These are phyloP conservation scores for Anguilla marmorata DNA, from an alignment of 2,797 vertebrate species.

Conservation along the genomic window DNA sequence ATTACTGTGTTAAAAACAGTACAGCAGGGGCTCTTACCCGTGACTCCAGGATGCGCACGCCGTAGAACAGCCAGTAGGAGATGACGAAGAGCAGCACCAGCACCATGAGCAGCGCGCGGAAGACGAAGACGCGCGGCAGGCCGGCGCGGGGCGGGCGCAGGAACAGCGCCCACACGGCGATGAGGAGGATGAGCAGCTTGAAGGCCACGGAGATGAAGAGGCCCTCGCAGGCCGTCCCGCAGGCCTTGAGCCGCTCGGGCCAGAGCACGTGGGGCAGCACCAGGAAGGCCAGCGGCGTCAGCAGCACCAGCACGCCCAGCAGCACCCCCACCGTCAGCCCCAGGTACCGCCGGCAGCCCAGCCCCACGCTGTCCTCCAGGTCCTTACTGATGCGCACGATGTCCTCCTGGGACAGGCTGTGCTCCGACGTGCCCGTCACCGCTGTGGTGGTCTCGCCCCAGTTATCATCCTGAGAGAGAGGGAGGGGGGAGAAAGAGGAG, in stretches of 20 bases:
- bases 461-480: slow-evolving; percentile 85
- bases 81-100: slow-evolving; percentile 90
- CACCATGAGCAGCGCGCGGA: slow-evolving; percentile 85
- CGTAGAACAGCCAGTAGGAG: slow-evolving; percentile 98
- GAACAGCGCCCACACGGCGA: slow-evolving; percentile 95
- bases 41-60: slow-evolving; percentile 89
- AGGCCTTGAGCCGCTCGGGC: slow-evolving; percentile 84
- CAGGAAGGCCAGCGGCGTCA: slow-evolving; percentile 90
- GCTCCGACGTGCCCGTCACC: slow-evolving; percentile 94
- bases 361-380: slow-evolving; percentile 79
- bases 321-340: slow-evolving; percentile 77
- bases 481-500: background rate
- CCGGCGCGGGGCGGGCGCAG: slow-evolving; percentile 80
- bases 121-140: slow-evolving; percentile 86
- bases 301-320: slow-evolving; percentile 82
- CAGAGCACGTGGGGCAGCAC: slow-evolving; percentile 87
- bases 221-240: slow-evolving; percentile 92
- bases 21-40: slow-evolving; percentile 61
- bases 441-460: slow-evolving; percentile 98
- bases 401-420: slow-evolving; percentile 94
- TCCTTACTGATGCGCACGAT: slow-evolving; percentile 87
- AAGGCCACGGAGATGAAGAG: slow-evolving; percentile 95
- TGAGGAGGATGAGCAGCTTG: slow-evolving; percentile 91
- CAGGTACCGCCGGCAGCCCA: slow-evolving; percentile 81
- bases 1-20: background rate